These are phyloP conservation scores for Corythoichthys haematopterus DNA, from an alignment of 2,113 vertebrate genomes.

Conservation along the genomic window DNA sequence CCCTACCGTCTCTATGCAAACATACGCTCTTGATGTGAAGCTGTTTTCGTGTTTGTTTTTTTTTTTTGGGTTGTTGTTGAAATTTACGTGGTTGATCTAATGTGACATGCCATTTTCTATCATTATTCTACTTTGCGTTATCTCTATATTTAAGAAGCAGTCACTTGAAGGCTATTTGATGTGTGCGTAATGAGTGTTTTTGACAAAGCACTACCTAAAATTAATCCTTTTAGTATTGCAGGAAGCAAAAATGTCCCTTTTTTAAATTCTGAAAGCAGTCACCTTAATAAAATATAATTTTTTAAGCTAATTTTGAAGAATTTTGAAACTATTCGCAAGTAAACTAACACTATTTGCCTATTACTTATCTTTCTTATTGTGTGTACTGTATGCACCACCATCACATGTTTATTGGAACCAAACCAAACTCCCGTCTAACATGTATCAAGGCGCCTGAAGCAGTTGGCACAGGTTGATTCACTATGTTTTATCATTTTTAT, in stretches of 20 bases:
- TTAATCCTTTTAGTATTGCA: neutral
- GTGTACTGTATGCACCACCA: neutral
- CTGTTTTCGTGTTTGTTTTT: no score
- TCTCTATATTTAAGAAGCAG: neutral
- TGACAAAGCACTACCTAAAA: neutral
- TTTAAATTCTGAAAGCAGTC: no score
- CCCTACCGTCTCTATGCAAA: no score
- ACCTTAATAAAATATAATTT: neutral
- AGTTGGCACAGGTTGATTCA: slow-evolving; percentile 18
- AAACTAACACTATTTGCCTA: neutral
- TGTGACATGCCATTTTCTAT: neutral
- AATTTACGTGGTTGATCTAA: neutral
- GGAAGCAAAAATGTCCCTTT: neutral
- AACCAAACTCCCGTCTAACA: slow-evolving; percentile 36
- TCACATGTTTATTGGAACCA: slow-evolving; percentile 19
- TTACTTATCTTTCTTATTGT: neutral
- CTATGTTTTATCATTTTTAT: no score
- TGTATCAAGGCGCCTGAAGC: slow-evolving; percentile 27
- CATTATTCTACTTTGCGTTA: neutral
- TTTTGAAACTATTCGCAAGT: neutral
- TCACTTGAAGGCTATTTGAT: neutral
- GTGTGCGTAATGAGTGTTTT: neutral
- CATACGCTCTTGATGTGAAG: no score
- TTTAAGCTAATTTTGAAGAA: neutral
- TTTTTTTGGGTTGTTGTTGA: no score